phyloP scores from a whole-genome alignment of 2,797 vertebrate species.

The Mycteria americana region DNA sequence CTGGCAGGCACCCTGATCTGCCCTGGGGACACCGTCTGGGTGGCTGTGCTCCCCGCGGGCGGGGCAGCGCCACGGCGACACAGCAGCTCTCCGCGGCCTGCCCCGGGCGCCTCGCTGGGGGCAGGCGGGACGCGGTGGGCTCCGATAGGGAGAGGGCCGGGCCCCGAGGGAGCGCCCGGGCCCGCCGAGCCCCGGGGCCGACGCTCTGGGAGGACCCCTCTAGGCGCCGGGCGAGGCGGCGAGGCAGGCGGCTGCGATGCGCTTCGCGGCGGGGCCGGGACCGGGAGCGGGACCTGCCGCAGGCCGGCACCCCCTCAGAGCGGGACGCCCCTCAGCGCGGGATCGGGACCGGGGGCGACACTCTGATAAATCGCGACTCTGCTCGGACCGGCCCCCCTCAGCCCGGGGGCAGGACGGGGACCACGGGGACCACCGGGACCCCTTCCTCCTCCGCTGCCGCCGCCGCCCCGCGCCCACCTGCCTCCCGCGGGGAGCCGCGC shows the following conservation, averaged over 20 bases:
- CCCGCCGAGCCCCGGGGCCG: neutral
- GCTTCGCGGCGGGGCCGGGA: neutral
- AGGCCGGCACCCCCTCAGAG: neutral
- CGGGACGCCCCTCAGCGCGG: neutral
- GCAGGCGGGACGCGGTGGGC: neutral
- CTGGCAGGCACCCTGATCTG: neutral
- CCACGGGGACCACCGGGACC: neutral
- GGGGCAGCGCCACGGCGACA: neutral
- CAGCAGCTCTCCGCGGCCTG: neutral
- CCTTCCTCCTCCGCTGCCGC: neutral
- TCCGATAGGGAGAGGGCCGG: neutral
- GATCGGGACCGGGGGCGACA: neutral
- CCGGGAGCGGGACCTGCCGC: no score
- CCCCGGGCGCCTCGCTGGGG: no score
- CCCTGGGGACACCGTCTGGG: neutral
- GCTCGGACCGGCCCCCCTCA: no score
- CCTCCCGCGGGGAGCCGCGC: neutral
- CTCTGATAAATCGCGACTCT: neutral
- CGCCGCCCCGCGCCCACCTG: neutral
- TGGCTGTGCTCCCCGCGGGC: fast-evolving
- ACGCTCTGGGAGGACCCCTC: neutral
- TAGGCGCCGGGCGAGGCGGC: neutral
- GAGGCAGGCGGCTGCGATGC: neutral
- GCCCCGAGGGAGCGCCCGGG: neutral
- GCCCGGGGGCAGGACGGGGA: no score